Evolutionary conservation across 2,888 invertebrate species (phyloP).

Genomic region (Lasiommata megera): DNA sequence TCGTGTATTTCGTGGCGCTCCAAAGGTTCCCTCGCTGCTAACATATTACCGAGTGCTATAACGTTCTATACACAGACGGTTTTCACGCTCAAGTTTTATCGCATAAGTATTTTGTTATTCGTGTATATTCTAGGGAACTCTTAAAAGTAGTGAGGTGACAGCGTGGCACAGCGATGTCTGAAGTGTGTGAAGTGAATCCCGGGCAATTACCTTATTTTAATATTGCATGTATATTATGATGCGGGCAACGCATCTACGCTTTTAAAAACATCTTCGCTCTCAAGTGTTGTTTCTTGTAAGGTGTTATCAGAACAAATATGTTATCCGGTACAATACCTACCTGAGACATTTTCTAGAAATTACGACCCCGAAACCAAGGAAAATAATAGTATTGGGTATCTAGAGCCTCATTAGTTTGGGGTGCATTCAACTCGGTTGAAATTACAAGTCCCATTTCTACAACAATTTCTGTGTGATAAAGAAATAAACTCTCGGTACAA

Average conservation of each 20-base stretch:
- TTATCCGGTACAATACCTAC: not conserved
- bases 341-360: conserved; percentile 5
- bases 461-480: too few species aligned
- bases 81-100: not conserved
- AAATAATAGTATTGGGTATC: not conserved
- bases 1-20: not conserved
- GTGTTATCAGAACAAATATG: conserved; percentile 1
- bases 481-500: too few species aligned
- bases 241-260: not conserved
- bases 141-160: too few species aligned
- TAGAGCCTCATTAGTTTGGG: not conserved
- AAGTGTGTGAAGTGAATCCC: too few species aligned
- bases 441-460: too few species aligned
- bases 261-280: not conserved
- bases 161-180: too few species aligned
- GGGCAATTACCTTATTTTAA: too few species aligned
- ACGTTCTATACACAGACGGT: not conserved
- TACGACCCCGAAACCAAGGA: not conserved
- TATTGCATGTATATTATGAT: too few species aligned
- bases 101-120: too few species aligned
- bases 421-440: not conserved
- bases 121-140: too few species aligned
- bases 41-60: not conserved
- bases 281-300: not conserved
- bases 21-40: not conserved